Conservation (phyloP, 2,113 vertebrate genomes). For the Mionectes macconnelli region DNA sequence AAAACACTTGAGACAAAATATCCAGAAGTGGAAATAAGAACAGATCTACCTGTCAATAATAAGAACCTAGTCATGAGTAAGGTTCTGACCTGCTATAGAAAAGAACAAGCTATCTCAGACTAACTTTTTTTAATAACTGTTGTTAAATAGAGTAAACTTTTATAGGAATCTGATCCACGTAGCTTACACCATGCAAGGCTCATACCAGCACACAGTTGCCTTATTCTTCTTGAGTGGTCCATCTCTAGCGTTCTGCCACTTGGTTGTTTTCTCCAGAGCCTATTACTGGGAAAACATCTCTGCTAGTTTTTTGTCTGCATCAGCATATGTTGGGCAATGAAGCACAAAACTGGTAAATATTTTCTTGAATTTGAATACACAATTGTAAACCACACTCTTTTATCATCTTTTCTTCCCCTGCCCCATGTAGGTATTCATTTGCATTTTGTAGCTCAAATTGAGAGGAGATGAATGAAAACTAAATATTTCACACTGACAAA, state of each 20-base stretch:
- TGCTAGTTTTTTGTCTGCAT: conserved; percentile 1
- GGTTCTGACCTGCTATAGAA: neutral
- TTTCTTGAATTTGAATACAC: conserved; percentile 37
- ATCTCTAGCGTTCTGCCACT: neutral
- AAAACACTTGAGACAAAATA: neutral
- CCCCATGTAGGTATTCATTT: neutral
- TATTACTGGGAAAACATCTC: neutral
- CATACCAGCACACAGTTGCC: neutral
- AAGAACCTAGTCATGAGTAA: neutral
- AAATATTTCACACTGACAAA: conserved; percentile 20
- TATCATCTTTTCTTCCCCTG: neutral
- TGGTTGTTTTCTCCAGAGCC: neutral
- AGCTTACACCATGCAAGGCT: neutral
- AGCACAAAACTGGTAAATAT: conserved; percentile 49
- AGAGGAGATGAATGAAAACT: conserved; percentile 12
- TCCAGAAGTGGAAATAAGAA: neutral
- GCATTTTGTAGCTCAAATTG: neutral
- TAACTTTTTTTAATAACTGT: neutral
- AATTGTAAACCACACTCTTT: neutral
- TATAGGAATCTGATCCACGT: neutral
- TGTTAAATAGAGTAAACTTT: neutral
- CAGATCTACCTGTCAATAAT: neutral
- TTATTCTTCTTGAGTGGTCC: neutral
- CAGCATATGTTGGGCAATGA: conserved; percentile 41
- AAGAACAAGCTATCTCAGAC: neutral